Conservation (phyloP, 2,888 invertebrate species). For the Orthosia gothica region DNA sequence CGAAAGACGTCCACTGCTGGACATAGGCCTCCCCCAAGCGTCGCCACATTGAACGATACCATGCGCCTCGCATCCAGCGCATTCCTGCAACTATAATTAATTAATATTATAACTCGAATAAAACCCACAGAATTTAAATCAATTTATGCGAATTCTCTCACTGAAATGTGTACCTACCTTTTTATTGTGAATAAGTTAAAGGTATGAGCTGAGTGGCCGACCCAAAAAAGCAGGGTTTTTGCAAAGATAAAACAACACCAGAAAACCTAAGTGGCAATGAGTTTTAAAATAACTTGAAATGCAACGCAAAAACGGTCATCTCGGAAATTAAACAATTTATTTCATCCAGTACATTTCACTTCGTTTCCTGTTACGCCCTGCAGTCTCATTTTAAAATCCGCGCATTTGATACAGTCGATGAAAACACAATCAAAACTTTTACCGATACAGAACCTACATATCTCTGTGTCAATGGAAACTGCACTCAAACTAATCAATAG, state of each 20-base stretch:
- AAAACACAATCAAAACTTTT: conserved; percentile 69
- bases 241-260: not conserved
- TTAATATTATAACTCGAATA: too few species aligned
- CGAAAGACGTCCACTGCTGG: too few species aligned
- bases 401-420: conserved; percentile 41
- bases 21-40: too few species aligned
- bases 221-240: not conserved
- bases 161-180: too few species aligned
- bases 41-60: too few species aligned
- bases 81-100: too few species aligned
- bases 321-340: not conserved
- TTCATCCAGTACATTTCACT: not conserved
- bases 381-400: not conserved
- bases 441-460: conserved; percentile 35
- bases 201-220: too few species aligned
- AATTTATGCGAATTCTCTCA: too few species aligned
- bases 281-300: not conserved
- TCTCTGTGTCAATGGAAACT: conserved; percentile 51
- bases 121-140: too few species aligned
- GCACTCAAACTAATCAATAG: conserved; percentile 69
- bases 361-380: not conserved
- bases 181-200: too few species aligned
- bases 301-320: not conserved
- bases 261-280: not conserved
- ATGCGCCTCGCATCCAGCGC: too few species aligned